Evolutionary conservation across 2,888 invertebrate species (phyloP).

Genomic region (Pyrocoelia pectoralis): DNA sequence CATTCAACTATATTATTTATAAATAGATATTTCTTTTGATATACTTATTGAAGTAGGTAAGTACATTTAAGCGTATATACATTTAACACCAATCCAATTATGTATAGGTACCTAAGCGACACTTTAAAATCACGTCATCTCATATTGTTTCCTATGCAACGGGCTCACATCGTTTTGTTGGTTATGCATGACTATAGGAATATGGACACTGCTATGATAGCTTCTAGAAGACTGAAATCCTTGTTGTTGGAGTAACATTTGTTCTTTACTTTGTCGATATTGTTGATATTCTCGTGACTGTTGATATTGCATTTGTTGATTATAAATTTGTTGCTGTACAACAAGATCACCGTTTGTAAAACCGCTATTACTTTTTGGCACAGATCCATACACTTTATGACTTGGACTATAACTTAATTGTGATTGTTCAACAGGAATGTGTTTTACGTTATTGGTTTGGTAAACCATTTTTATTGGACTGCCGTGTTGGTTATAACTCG

Average conservation of each 20-base stretch:
- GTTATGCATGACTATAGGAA: constrained; percentile 51
- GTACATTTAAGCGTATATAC: constrained; percentile 29
- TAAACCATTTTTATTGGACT: constrained; percentile 48
- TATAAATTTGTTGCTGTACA: constrained; percentile 53
- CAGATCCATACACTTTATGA: constrained; percentile 48
- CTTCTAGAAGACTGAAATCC: constrained; percentile 45
- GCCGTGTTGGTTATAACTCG: constrained; percentile 48
- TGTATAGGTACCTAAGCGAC: constrained; percentile 19
- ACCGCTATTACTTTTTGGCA: constrained; percentile 38
- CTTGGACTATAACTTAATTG: constrained; percentile 42
- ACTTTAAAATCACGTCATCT: constrained; percentile 44
- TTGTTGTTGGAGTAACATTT: constrained; percentile 52
- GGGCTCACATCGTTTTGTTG: constrained; percentile 52
- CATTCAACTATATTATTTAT: constrained; percentile 12
- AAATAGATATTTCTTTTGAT: neutral
- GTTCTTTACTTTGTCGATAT: constrained; percentile 53
- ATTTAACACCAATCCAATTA: constrained; percentile 33
- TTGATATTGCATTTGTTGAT: constrained; percentile 49
- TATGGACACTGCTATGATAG: constrained; percentile 54
- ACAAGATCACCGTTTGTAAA: constrained; percentile 54
- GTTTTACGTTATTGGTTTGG: constrained; percentile 49
- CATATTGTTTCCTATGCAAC: constrained; percentile 44
- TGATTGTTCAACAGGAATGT: constrained; percentile 47
- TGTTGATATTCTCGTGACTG: constrained; percentile 53
- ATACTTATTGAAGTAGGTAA: constrained; percentile 5